Conservation (phyloP, 2,888 invertebrate species). For the Rhagophthalmus giganteus region DNA sequence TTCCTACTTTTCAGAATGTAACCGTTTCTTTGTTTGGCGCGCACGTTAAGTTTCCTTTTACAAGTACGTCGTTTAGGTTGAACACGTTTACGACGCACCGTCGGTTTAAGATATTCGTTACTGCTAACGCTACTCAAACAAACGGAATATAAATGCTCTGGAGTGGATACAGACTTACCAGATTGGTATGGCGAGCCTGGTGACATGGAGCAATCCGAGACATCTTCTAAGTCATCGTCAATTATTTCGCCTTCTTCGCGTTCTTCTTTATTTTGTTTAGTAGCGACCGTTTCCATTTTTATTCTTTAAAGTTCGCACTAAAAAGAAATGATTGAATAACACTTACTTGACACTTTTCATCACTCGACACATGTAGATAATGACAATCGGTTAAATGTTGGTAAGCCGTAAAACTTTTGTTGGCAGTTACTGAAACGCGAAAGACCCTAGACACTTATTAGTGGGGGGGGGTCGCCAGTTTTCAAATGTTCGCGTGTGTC, state of each 20-base stretch:
- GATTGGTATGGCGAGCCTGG: conserved; percentile 36
- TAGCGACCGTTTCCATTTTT: conserved; percentile 8
- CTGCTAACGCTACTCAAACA: conserved; percentile 55
- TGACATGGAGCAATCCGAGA: conserved; percentile 53
- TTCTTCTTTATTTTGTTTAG: conserved; percentile 27
- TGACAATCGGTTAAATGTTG: too few species aligned
- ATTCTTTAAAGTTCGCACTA: too few species aligned
- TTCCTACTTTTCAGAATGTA: not conserved
- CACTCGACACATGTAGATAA: too few species aligned
- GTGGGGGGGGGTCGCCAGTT: too few species aligned
- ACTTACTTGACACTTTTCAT: too few species aligned
- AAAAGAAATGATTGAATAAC: too few species aligned
- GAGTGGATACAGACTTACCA: conserved; percentile 53
- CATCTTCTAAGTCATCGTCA: conserved; percentile 52
- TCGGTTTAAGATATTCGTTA: conserved; percentile 30
- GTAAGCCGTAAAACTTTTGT: too few species aligned
- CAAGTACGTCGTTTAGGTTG: not conserved
- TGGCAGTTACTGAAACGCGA: too few species aligned
- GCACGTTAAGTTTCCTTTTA: not conserved
- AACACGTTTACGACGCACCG: conserved; percentile 5
- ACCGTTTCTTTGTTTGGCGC: conserved; percentile 1
- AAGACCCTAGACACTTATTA: too few species aligned
- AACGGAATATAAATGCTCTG: conserved; percentile 52
- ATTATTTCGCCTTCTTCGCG: conserved; percentile 56
- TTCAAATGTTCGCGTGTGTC: too few species aligned